phyloP scores from a whole-genome alignment of 2,888 invertebrate species.

The Teleiodes luculella region DNA sequence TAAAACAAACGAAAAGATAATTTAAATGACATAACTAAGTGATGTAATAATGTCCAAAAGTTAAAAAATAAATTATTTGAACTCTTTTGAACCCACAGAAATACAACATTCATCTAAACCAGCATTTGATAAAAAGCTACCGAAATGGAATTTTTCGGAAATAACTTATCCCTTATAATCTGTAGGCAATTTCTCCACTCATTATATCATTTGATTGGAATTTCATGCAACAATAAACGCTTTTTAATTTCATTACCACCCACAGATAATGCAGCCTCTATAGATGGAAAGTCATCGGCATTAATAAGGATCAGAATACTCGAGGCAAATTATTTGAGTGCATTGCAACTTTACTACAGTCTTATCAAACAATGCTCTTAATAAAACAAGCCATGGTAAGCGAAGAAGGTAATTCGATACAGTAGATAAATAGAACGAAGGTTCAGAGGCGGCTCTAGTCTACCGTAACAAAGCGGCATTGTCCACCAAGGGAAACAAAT shows the following conservation, averaged over 20 bases:
- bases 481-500: constrained; percentile 63
- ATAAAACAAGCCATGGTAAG: background rate
- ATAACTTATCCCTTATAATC: background rate
- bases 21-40: too few relatives aligned
- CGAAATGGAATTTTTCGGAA: too few relatives aligned
- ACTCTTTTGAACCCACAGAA: too few relatives aligned
- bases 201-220: constrained; percentile 47
- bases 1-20: too few relatives aligned
- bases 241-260: constrained; percentile 73
- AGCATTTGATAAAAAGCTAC: too few relatives aligned
- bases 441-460: background rate
- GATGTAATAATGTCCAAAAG: too few relatives aligned
- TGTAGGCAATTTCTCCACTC: background rate
- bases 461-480: constrained; percentile 52
- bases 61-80: too few relatives aligned
- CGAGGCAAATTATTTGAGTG: background rate
- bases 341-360: background rate
- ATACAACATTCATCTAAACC: too few relatives aligned
- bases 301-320: background rate
- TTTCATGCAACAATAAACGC: constrained; percentile 70
- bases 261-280: constrained; percentile 34
- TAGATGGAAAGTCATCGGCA: background rate
- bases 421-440: too few relatives aligned
- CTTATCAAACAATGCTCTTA: too few relatives aligned
- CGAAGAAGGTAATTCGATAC: background rate